Evolutionary conservation across 1,140 invertebrate genomes (phyloP).

Genomic region (Olivierus martensii): DNA sequence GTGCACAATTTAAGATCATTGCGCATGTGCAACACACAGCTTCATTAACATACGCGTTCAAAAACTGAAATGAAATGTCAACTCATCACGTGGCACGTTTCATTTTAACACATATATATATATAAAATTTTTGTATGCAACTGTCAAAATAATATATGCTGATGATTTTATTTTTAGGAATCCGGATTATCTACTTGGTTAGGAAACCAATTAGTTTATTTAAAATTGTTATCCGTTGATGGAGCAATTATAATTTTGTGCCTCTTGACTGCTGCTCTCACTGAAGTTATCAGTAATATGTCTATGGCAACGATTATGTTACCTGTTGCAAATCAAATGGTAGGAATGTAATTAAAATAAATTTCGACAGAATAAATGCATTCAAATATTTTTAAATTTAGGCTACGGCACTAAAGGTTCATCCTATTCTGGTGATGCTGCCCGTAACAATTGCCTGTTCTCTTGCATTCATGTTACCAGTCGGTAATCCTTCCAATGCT

Average conservation of each 20-base stretch:
- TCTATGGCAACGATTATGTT: conserved; percentile 35
- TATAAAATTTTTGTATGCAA: too few relatives aligned
- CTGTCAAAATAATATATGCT: too few relatives aligned
- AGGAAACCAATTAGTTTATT: conserved; percentile 39
- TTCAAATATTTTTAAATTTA: conserved; percentile 18
- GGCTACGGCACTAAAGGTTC: conserved; percentile 25
- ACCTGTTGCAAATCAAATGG: conserved; percentile 34
- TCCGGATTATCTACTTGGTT: conserved; percentile 62
- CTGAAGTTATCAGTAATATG: conserved; percentile 36
- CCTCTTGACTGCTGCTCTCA: conserved; percentile 28
- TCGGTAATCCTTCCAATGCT: conserved; percentile 36
- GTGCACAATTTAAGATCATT: too few relatives aligned
- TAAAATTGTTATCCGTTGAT: conserved; percentile 26
- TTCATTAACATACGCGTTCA: too few relatives aligned
- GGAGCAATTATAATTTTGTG: conserved; percentile 29
- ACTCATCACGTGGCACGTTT: too few relatives aligned
- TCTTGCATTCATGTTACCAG: conserved; percentile 36
- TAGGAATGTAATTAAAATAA: too few relatives aligned
- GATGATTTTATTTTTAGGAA: conserved; percentile 24
- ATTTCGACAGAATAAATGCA: too few relatives aligned
- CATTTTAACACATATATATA: too few relatives aligned
- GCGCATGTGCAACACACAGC: too few relatives aligned
- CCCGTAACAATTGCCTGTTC: conserved; percentile 28
- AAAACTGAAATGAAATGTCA: too few relatives aligned
- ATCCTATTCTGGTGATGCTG: conserved; percentile 36